These are phyloP conservation scores for Bellardia bayeri DNA, from an alignment of 2,888 invertebrate species.

Conservation along the genomic window DNA sequence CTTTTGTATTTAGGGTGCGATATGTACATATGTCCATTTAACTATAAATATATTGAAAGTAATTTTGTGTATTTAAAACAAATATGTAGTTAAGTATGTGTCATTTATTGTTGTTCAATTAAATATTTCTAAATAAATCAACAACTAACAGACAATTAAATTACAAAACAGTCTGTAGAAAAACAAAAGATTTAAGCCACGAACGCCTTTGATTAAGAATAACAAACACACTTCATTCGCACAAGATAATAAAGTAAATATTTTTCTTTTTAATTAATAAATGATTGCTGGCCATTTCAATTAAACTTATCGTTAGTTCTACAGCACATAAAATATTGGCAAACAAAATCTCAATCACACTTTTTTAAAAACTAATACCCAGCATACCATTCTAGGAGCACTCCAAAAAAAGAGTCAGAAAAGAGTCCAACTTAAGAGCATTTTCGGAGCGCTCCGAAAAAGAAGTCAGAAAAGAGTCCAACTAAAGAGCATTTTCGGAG, in stretches of 20 bases:
- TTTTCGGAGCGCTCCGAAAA: no score
- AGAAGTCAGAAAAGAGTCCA: no score
- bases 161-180: not conserved
- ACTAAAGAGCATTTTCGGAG: no score
- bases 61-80: no score
- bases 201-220: conserved; percentile 71
- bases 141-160: not conserved
- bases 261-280: conserved; percentile 35
- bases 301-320: conserved; percentile 22
- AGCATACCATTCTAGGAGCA: conserved; percentile 13
- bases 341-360: conserved; percentile 16
- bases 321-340: not conserved
- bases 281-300: conserved; percentile 40
- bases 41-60: no score
- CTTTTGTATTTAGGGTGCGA: no score
- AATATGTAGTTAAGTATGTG: not conserved
- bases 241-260: conserved; percentile 9
- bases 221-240: not conserved
- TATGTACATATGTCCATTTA: no score
- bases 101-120: conserved; percentile 3
- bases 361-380: not conserved
- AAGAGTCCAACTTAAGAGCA: no score
- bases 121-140: not conserved
- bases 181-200: conserved; percentile 79
- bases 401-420: no score